phyloP scores from a whole-genome alignment of 1,140 invertebrate genomes.

The Heliconius congener region DNA sequence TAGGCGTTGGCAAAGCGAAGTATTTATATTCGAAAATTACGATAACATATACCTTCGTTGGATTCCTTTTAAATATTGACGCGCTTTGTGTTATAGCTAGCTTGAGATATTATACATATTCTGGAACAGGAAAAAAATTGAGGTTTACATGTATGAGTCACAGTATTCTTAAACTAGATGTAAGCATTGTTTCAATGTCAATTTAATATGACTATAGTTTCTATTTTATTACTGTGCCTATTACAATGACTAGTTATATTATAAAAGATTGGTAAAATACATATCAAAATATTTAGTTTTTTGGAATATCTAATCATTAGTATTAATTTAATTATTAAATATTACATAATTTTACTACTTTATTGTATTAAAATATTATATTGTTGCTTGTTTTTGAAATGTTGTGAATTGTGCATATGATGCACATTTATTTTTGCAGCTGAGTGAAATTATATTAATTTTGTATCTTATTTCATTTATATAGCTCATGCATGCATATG shows the following conservation, averaged over 20 bases:
- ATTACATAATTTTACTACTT: too few species aligned
- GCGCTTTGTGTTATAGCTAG: not conserved
- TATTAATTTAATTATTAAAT: too few species aligned
- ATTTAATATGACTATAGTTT: not conserved
- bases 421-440: not conserved
- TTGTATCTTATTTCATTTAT: not conserved
- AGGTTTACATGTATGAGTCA: not conserved
- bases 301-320: too few species aligned
- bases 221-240: not conserved
- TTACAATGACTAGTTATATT: too few species aligned
- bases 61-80: not conserved
- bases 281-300: too few species aligned
- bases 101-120: not conserved
- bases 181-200: not conserved
- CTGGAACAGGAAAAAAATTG: not conserved
- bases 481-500: too few species aligned
- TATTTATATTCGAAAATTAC: not conserved
- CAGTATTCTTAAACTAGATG: not conserved
- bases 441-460: not conserved
- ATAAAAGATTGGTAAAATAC: too few species aligned
- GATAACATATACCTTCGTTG: not conserved
- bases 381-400: too few species aligned
- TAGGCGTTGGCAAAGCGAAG: constrained; percentile 7
- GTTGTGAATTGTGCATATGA: too few species aligned
- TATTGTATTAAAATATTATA: too few species aligned